Evolutionary conservation across 2,113 vertebrate species (phyloP).

Genomic region (Cinclus mexicanus): DNA sequence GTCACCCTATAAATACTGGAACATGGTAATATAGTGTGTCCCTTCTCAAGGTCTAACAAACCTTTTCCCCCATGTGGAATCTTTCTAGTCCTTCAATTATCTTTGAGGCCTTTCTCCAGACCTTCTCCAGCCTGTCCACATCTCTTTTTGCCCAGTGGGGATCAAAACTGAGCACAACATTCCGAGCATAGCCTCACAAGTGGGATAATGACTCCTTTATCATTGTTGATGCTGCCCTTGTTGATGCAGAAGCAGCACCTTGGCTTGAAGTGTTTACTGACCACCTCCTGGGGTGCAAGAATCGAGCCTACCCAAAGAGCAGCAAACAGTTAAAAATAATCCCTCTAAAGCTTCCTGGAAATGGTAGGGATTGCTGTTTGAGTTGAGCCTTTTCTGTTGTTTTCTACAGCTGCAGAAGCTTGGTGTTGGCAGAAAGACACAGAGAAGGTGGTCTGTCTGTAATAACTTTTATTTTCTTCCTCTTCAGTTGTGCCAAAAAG

Average conservation of each 20-base stretch:
- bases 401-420: neutral
- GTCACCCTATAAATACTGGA: neutral
- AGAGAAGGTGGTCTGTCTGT: neutral
- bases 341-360: neutral
- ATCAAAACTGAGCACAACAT: neutral
- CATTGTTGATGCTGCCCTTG: neutral
- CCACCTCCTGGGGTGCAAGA: neutral
- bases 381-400: neutral
- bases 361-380: neutral
- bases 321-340: neutral
- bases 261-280: neutral
- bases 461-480: neutral
- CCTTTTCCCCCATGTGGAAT: neutral
- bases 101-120: neutral
- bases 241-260: neutral
- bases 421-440: neutral
- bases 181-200: neutral
- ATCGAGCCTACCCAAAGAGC: neutral
- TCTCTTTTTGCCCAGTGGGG: neutral
- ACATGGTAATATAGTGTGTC: neutral
- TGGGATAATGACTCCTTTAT: neutral
- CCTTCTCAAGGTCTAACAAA: neutral
- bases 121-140: neutral
- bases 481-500: neutral
- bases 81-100: neutral